Conservation (phyloP, 2,888 invertebrate species). For the Papilio demoleus region DNA sequence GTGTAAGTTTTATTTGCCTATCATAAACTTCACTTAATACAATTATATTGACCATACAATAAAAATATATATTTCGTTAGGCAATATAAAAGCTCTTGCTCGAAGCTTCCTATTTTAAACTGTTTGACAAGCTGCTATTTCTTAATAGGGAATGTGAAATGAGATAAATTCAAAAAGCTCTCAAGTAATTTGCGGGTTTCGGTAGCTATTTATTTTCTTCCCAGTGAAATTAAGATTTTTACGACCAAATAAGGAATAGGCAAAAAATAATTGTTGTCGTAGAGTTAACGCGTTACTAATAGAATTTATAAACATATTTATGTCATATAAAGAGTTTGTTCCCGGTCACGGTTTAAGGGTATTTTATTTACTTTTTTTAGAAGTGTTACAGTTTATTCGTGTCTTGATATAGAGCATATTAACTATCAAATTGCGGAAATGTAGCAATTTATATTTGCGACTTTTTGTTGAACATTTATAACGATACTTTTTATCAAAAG, state of each 20-base stretch:
- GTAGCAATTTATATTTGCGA: no score
- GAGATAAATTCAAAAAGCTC: conserved; percentile 42
- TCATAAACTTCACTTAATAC: neutral
- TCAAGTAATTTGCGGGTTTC: conserved; percentile 40
- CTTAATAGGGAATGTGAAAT: conserved; percentile 29
- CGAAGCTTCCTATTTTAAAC: neutral
- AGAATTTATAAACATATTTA: neutral
- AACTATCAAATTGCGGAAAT: no score
- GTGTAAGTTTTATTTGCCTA: neutral
- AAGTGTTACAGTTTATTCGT: no score
- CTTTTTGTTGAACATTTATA: no score
- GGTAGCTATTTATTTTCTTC: conserved; percentile 38
- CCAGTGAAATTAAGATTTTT: no score
- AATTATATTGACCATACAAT: neutral
- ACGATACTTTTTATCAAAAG: no score
- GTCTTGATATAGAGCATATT: no score
- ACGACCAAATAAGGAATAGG: no score
- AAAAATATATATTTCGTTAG: neutral
- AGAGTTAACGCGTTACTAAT: neutral
- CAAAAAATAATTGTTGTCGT: no score
- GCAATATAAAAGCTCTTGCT: conserved; percentile 6
- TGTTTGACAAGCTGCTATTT: conserved; percentile 1
- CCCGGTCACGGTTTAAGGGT: no score
- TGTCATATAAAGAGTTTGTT: no score
- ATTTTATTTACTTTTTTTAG: no score